phyloP scores from a whole-genome alignment of 1,140 invertebrate genomes.

The Leptinotarsa undecemlineata region DNA sequence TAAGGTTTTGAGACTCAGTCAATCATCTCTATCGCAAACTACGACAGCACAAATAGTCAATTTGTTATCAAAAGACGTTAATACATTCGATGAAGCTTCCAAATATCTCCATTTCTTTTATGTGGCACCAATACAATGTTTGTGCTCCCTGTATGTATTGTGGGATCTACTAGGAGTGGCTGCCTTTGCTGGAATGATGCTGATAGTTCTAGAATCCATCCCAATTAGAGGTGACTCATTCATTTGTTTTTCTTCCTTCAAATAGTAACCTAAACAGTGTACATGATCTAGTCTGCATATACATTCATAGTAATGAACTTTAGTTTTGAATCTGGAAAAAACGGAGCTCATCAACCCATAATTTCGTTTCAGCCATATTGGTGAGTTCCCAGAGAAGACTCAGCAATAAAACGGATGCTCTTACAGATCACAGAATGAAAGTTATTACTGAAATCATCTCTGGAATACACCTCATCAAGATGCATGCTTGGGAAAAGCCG shows the following conservation, averaged over 20 bases:
- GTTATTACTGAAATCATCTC: slow-evolving; percentile 81
- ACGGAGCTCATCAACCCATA: not conserved
- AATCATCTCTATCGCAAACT: slow-evolving; percentile 73
- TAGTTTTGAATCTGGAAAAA: not conserved
- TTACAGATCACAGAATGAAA: slow-evolving; percentile 59
- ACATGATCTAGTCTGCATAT: too few species aligned
- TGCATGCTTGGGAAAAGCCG: slow-evolving; percentile 81
- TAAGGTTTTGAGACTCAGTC: slow-evolving; percentile 67
- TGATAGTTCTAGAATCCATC: slow-evolving; percentile 79
- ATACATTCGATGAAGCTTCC: slow-evolving; percentile 67
- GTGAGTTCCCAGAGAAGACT: not conserved
- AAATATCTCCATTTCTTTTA: slow-evolving; percentile 74
- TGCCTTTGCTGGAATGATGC: slow-evolving; percentile 73
- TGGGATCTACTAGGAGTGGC: slow-evolving; percentile 72
- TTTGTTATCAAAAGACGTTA: slow-evolving; percentile 85
- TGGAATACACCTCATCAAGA: slow-evolving; percentile 74
- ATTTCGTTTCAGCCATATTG: not conserved
- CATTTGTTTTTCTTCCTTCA: too few species aligned
- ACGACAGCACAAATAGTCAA: slow-evolving; percentile 86
- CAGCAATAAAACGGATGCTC: not conserved
- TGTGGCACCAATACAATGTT: slow-evolving; percentile 78
- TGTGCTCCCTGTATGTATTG: slow-evolving; percentile 74
- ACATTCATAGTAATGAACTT: not conserved
- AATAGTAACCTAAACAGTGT: not conserved
- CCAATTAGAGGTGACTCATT: slow-evolving; percentile 66